phyloP scores from a whole-genome alignment of 2,113 vertebrate species.

The Tetraodon nigroviridis region DNA sequence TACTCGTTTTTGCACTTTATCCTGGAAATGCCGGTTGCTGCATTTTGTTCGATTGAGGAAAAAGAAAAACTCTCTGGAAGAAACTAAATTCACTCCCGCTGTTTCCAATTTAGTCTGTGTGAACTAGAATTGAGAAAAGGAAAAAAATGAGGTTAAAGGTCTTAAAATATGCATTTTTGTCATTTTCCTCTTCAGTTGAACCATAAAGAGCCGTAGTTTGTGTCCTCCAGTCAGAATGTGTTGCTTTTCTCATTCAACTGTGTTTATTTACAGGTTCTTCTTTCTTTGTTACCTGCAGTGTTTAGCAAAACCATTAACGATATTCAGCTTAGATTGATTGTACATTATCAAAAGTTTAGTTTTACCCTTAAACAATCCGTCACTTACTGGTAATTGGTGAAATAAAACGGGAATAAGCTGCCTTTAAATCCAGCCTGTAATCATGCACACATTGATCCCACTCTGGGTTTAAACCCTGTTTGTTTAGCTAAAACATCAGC shows the following conservation, averaged over 20 bases:
- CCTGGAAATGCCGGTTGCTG: slow-evolving; percentile 62
- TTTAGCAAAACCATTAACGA: not conserved
- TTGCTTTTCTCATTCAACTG: slow-evolving; percentile 14
- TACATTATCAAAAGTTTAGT: not conserved
- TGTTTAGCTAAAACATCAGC: no score
- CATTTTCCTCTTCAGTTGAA: slow-evolving; percentile 10
- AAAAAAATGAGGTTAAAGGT: slow-evolving; percentile 23
- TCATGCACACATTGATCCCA: not conserved
- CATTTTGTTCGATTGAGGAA: slow-evolving; percentile 39
- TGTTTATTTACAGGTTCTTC: not conserved
- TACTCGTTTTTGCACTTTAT: slow-evolving; percentile 87
- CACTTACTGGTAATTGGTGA: not conserved
- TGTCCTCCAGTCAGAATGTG: slow-evolving; percentile 18
- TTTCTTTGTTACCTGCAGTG: slow-evolving; percentile 7
- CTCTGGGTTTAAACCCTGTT: no score
- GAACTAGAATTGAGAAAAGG: slow-evolving; percentile 31
- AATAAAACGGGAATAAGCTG: not conserved
- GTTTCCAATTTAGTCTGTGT: slow-evolving; percentile 36
- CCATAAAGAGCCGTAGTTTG: slow-evolving; percentile 14
- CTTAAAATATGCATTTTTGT: slow-evolving; percentile 21
- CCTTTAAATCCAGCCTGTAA: not conserved
- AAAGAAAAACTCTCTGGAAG: slow-evolving; percentile 50
- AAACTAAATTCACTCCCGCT: slow-evolving; percentile 43
- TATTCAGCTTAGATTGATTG: not conserved
- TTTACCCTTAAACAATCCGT: not conserved